Evolutionary conservation across 1,140 invertebrate species (phyloP).

Genomic region (Trachymyrmex septentrionalis): DNA sequence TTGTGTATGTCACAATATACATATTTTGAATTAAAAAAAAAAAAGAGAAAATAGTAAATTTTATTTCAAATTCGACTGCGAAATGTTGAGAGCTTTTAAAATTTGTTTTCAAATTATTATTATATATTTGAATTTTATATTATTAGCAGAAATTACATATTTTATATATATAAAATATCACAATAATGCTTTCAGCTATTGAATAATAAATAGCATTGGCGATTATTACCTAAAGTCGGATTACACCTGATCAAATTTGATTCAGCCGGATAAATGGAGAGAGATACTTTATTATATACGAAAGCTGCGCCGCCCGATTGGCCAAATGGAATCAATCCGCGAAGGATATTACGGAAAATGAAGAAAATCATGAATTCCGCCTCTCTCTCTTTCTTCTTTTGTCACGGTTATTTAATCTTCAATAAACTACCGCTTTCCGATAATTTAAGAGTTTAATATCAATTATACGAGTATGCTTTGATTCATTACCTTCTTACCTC

Average conservation of each 20-base stretch:
- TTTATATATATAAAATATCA: neutral
- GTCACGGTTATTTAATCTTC: constrained; percentile 43
- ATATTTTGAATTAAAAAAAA: neutral
- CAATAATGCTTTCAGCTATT: neutral
- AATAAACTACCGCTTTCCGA: constrained; percentile 56
- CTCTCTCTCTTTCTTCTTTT: constrained; percentile 12
- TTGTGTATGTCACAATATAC: neutral
- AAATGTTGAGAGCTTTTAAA: neutral
- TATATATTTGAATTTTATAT: no score
- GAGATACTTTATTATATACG: constrained; percentile 44
- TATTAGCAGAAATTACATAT: neutral
- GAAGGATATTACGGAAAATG: constrained; percentile 52
- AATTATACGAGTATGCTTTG: constrained; percentile 50
- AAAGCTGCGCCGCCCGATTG: constrained; percentile 22
- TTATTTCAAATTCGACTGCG: neutral
- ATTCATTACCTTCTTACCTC: neutral
- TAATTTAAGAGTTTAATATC: constrained; percentile 69
- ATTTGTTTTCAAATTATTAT: constrained; percentile 20
- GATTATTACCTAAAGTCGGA: constrained; percentile 30
- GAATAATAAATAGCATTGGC: constrained; percentile 31
- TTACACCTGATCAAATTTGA: constrained; percentile 39
- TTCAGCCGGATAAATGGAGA: constrained; percentile 40
- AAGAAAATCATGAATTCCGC: constrained; percentile 55
- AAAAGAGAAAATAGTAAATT: neutral
- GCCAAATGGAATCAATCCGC: constrained; percentile 46